Evolutionary conservation across 2,113 vertebrate genomes (phyloP).

Genomic region (Lophius piscatorius): DNA sequence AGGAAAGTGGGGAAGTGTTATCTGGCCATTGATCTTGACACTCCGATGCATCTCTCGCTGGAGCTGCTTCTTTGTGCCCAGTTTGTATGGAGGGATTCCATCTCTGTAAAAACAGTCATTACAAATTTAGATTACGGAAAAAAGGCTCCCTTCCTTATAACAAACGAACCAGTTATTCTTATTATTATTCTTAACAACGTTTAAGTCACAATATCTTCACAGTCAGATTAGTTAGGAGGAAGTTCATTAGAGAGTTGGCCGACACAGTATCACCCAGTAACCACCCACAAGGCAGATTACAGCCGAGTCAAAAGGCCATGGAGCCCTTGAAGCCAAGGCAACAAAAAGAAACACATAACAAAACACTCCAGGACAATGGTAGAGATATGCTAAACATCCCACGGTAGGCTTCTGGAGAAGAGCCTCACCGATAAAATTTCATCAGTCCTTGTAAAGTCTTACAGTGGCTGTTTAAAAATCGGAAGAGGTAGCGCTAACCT

Average conservation of each 20-base stretch:
- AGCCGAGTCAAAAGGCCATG: conserved; percentile 62
- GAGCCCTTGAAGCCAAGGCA: conserved; percentile 58
- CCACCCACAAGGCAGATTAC: conserved; percentile 34
- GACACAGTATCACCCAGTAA: conserved; percentile 42
- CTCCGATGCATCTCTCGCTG: conserved; percentile 96
- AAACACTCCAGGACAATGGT: conserved; percentile 57
- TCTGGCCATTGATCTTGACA: conserved; percentile 95
- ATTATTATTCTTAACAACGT: too few species aligned
- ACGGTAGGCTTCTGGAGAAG: conserved; percentile 50
- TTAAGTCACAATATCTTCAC: conserved; percentile 6
- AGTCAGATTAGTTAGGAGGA: conserved; percentile 23
- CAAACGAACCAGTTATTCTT: background rate
- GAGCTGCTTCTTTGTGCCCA: conserved; percentile 93
- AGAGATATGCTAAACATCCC: conserved; percentile 67
- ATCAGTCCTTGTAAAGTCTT: conserved; percentile 51
- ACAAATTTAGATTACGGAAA: background rate
- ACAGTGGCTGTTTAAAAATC: conserved; percentile 33
- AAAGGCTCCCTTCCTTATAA: background rate
- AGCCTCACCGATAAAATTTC: conserved; percentile 57
- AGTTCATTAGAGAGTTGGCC: conserved; percentile 56
- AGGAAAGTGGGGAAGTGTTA: conserved; percentile 95
- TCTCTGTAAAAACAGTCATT: conserved; percentile 80
- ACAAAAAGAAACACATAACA: conserved; percentile 66
- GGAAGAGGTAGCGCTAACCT: conserved; percentile 16
- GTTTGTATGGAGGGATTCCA: conserved; percentile 92